Evolutionary conservation across 2,888 invertebrate genomes (phyloP), one percentile per base, ranked within the genome.

Genomic region (Eristalis tenax): DNA sequence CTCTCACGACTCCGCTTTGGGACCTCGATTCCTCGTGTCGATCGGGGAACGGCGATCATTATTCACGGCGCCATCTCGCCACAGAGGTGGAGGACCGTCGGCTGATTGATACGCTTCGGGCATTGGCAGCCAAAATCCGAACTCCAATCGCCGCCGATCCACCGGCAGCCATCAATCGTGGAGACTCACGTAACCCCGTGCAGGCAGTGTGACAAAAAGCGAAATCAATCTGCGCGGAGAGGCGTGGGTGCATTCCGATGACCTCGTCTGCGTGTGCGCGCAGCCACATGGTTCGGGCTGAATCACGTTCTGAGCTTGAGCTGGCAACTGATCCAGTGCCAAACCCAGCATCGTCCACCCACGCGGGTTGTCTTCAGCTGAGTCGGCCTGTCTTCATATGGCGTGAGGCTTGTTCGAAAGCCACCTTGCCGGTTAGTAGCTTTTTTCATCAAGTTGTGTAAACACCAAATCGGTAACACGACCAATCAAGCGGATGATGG

Each of bases 161-260:
- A 50, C 38, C 73, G 77, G 40, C 71, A 18, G 71, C 69, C 81
- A 85, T 85, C 81, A 85, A 85, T 85, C 76, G 38, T 77, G 43
- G 28, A 59, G 11, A 28, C 71, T 13, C 59, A 68, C 50, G 28
- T 63, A 71, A 18, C 50, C 63, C 65, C 69, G 22, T 18, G 8
- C 59, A 65, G 18, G 50, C 50, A n/a, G 40, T n/a, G 56, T 70
- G 70, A 79, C 64, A 71, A 85, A 85, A 77, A 85, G 77, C 64
- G 63, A 75, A 80, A 68, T 38, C 69, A n/a, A 22, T 6, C 57
- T 57, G 69, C 64, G 85, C 57, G 68, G n/a, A n/a, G n/a, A n/a
- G n/a, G 69, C 64, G 85, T 86, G 70, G 85, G 85, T 86, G 85
- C 85, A 86, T 82, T 78, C 43, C 56, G 66, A 78, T 78, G 82